Base-by-base conservation (phyloP, 2,797 vertebrate species). In the Mus spretus region DNA sequence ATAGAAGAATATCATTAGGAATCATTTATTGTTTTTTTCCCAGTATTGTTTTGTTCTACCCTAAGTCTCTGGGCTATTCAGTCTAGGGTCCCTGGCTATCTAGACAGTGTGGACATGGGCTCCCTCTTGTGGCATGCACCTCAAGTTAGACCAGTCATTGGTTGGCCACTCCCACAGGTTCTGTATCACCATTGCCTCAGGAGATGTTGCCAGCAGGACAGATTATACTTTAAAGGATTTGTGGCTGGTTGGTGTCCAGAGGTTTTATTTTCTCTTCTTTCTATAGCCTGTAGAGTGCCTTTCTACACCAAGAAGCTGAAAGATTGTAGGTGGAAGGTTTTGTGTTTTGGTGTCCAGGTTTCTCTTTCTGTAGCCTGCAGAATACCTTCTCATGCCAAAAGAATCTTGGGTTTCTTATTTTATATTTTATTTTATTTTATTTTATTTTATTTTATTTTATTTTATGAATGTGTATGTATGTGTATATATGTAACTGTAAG, bases 391-490 rank as follows among this genome's bases (percentile, higher is more conserved):
- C 31, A 67, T 67, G 31, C 19, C 31, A 85, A 67, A 85, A 11
- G 6, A 67, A 3, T n/a, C 44, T 85, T 3, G 1, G 20, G 47
- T 70, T 70, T 53, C 31, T 53, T 85, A 50, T 74, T 87, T 87
- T 74, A 72, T n/a, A 55, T 37, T 55, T 72, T n/a, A 53, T 70
- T 70, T 86, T 87, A 86, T 86, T 85, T 50, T 70, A 70, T 86
- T n/a, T 53, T 85, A 50, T 74, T 87, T 87, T 74, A 72, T n/a
- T 55, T 72, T n/a, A 53, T 70, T 70, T 86, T 87, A 86, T 86
- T 85, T 50, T 70, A 70, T 86, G 53, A 28, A 24, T 87, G n/a
- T 74, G 85, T 40, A 72, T 74, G 34, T 74, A n/a, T 28, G 34
- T 57, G 79, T 11, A n/a, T 57, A 57, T 37, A 5, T 88, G 5